Conservation (phyloP, 2,113 vertebrate genomes). For the Ceuthmochares aereus region DNA sequence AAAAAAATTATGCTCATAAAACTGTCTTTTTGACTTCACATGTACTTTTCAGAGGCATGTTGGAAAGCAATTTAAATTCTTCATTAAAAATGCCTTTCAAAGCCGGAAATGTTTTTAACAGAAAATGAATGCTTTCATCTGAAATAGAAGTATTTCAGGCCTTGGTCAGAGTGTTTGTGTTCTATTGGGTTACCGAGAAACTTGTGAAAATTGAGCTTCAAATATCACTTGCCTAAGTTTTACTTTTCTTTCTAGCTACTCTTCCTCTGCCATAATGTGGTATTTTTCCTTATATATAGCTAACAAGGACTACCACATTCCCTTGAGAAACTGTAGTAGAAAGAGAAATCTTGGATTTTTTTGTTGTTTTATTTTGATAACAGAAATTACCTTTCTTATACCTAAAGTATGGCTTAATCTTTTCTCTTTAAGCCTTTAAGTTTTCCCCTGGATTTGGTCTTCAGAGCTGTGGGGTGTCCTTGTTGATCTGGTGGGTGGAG, state of each 20-base stretch:
- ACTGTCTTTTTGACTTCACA: not conserved
- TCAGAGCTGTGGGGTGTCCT: not conserved
- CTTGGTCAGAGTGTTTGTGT: not conserved
- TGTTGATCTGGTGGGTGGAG: not conserved
- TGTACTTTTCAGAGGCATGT: not conserved
- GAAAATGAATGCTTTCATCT: not conserved
- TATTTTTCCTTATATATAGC: not conserved
- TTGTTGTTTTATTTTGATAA: not conserved
- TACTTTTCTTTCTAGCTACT: not conserved
- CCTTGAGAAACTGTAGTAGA: not conserved
- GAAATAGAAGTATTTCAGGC: not conserved
- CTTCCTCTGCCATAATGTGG: not conserved
- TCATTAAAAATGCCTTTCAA: not conserved
- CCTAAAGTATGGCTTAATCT: not conserved
- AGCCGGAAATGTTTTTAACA: not conserved
- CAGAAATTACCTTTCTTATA: not conserved
- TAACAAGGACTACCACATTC: not conserved
- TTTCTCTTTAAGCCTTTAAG: not conserved
- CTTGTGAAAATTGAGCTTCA: not conserved
- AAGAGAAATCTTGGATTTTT: not conserved
- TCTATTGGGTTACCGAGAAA: not conserved
- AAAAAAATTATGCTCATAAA: not conserved
- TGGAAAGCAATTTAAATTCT: not conserved
- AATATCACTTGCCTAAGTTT: not conserved
- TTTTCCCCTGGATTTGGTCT: not conserved